phyloP scores from a whole-genome alignment of 2,797 vertebrate genomes.

The Triplophysa yarkandensis region DNA sequence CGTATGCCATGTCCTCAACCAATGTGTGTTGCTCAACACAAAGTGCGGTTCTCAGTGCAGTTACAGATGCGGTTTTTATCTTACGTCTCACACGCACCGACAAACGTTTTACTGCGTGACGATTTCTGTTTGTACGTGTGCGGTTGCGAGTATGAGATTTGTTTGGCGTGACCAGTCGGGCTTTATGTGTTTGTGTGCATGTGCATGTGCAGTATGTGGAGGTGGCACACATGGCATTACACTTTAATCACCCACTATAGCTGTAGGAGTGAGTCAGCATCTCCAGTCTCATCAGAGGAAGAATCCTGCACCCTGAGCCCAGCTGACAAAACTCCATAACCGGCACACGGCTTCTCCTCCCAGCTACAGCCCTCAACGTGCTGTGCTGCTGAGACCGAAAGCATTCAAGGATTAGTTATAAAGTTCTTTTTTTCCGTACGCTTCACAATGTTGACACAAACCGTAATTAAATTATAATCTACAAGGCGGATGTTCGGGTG shows the following conservation, averaged over 20 bases:
- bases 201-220: conserved; percentile 57
- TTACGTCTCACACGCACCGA: background rate
- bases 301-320: conserved; percentile 49
- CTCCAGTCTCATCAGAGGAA: conserved; percentile 59
- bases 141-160: conserved; percentile 31
- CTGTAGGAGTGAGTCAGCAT: conserved; percentile 64
- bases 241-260: conserved; percentile 64
- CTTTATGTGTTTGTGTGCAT: conserved; percentile 44
- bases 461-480: conserved; percentile 21
- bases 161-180: conserved; percentile 35
- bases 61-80: conserved; percentile 23
- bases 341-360: conserved; percentile 27
- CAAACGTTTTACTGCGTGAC: conserved; percentile 12
- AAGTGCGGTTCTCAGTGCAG: conserved; percentile 42
- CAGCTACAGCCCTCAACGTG: conserved; percentile 1
- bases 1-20: conserved; percentile 51
- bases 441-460: too few species aligned
- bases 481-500: conserved; percentile 11
- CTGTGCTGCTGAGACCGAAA: conserved; percentile 10
- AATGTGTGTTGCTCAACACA: conserved; percentile 40
- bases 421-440: background rate
- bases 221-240: conserved; percentile 63
- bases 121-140: conserved; percentile 27
- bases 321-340: conserved; percentile 53
- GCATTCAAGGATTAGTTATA: background rate